These are phyloP conservation scores for Platyscapa corneri DNA, from an alignment of 1,140 invertebrate genomes.

Conservation along the genomic window DNA sequence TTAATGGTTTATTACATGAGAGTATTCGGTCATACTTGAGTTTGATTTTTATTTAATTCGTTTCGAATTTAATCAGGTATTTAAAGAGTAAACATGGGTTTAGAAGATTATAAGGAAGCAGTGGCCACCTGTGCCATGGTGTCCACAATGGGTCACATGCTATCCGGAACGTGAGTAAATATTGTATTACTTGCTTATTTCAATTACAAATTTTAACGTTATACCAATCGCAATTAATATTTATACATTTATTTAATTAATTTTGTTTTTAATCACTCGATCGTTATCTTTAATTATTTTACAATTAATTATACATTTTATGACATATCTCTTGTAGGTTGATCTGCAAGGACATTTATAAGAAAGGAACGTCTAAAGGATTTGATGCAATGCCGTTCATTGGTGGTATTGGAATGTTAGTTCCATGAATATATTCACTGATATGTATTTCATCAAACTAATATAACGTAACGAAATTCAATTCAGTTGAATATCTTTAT, in stretches of 20 bases:
- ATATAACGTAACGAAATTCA: not conserved
- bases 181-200: not conserved
- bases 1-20: not conserved
- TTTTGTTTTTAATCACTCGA: not conserved
- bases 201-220: too few species aligned
- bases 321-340: slow-evolving; percentile 69
- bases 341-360: slow-evolving; percentile 82
- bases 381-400: slow-evolving; percentile 81
- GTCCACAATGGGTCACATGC: slow-evolving; percentile 70
- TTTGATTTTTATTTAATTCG: not conserved
- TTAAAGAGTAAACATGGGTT: slow-evolving; percentile 58
- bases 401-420: slow-evolving; percentile 84
- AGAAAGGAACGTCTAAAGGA: slow-evolving; percentile 78
- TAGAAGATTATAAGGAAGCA: slow-evolving; percentile 71
- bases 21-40: not conserved
- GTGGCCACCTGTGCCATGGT: slow-evolving; percentile 67
- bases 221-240: not conserved
- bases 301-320: slow-evolving; percentile 18
- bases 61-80: not conserved
- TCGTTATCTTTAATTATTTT: not conserved
- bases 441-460: slow-evolving; percentile 24
- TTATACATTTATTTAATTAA: not conserved
- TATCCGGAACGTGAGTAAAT: slow-evolving; percentile 70
- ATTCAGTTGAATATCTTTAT: slow-evolving; percentile 20
- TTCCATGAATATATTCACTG: slow-evolving; percentile 55